Evolutionary conservation across 2,113 vertebrate genomes (phyloP), one percentile per base, ranked within the genome.

Genomic region (Hyaena hyaena): DNA sequence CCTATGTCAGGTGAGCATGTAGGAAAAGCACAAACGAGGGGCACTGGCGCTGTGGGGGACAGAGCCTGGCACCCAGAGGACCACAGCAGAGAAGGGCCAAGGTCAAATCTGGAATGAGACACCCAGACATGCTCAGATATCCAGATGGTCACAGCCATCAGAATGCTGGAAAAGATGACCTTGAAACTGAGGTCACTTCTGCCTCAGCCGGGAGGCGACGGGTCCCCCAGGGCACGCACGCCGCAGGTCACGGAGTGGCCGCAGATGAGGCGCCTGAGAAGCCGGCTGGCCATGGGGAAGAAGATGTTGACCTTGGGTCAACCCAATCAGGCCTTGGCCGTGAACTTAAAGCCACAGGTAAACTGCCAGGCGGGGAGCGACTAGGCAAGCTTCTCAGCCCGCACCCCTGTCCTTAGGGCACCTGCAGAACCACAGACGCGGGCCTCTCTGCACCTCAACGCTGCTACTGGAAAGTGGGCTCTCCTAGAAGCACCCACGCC

Each of bases 391-490:
- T 11, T 21, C 83, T 81, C 39, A 2, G 82, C 10, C 26, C 6
- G 1, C 1, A 4, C 0, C 3, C 39, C 39, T 7, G 0, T 9
- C 63, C 73, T 50, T 0, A 10, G 2, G 17, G 19, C 33, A 8
- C 12, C 21, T 8, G 35, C 53, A 16, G 71, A 15, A 23, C 5
- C 6, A 4, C 14, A 5, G 48, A n/a, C 0, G 0, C 4, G 5
- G 50, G 24, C n/a, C 19, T 11, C 6, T 2, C 35, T 10, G 63
- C 0, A 17, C 48, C 76, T 31, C 68, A 1, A 39, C 7, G 0
- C 7, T n/a, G 23, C 71, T 39, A 5, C 88, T 68, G 45, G 5
- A 45, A 69, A 85, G 5, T 1, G 33, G 21, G 55, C 19, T 7
- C 7, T 19, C 5, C 8, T 0, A 0, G 26, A 6, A 7, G 61